A percentile compares a stretch with the other conserved stretches of the same genome.
phyloP scores from a whole-genome alignment of 2,113 vertebrate genomes.

The Zingel zingel region DNA sequence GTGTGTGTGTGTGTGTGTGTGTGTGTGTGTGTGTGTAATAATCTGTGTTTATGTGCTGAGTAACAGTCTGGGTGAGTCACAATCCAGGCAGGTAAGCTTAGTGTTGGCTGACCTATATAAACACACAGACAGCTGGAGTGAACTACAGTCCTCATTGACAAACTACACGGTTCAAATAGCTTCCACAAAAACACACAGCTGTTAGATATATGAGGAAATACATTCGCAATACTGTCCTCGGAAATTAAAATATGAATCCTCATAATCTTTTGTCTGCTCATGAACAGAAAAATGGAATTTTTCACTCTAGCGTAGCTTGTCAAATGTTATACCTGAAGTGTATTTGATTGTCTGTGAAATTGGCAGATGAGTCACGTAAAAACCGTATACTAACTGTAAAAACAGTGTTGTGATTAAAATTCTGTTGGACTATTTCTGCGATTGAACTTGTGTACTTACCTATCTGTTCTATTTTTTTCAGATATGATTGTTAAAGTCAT shows the following conservation, averaged over 20 bases:
- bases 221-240: conserved; percentile 3
- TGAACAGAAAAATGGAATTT: conserved; percentile 54
- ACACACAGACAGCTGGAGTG: conserved; percentile 62
- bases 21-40: not conserved
- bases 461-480: conserved; percentile 52
- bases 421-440: not conserved
- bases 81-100: conserved; percentile 75
- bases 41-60: conserved; percentile 55
- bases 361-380: not conserved
- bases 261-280: conserved; percentile 46
- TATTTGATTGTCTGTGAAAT: not conserved
- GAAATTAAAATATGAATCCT: conserved; percentile 45
- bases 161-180: conserved; percentile 21
- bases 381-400: conserved; percentile 2
- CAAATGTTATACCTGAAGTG: not conserved
- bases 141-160: conserved; percentile 3
- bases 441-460: not conserved
- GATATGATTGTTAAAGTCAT: conserved; percentile 80
- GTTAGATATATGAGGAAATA: conserved; percentile 24
- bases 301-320: not conserved
- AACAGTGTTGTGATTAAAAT: conserved; percentile 6
- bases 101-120: conserved; percentile 69
- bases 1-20: not conserved
- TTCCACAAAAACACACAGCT: conserved; percentile 35
- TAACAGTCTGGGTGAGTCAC: conserved; percentile 56